Evolutionary conservation across 2,113 vertebrate species (phyloP), one percentile per base, ranked within the genome.

Genomic region (Bufo bufo): DNA sequence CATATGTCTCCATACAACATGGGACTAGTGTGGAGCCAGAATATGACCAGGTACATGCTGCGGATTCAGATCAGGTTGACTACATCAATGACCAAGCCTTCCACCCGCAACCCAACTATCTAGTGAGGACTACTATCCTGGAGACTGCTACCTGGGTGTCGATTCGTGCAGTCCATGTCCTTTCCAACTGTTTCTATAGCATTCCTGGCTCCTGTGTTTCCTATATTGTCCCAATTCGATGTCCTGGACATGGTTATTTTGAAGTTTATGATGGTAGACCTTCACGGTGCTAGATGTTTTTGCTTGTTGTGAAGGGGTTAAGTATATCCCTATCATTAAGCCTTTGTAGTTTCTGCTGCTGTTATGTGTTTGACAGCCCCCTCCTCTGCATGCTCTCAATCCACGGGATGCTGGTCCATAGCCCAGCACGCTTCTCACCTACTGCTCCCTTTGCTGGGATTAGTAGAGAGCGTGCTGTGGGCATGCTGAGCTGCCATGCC

Each of bases 401-500:
- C 50, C 82, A 54, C 63, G 58, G 45, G 45, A 52, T 54, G 47
- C 66, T 49, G 66, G 47, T 77, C 52, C 7, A 2, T 65, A 13
- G 10, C 58, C 74, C 45, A 66, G 56, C 16, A 12, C 3, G 72
- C 45, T 50, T 19, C 45, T 77, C 85, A 86, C 72, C 85, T 86
- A 74, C 85, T 78, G 85, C 74, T 52, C 72, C n/a, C 13, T n/a
- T 16, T 43, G 33, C 71, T 66, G 84, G 20, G 71, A 75, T 86
- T 63, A 69, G 85, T 12, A 56, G 59, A 10, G 12, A 0, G 59
- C 20, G 4, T 13, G 56, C 54, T 85, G 59, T 9, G 43, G 16
- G 9, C 47, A 23, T 50, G 49, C 47, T 79, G 75, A 45, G 75
- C 6, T 7, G 50, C 20, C 49, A 61, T 54, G 8, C 61, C 58